phyloP scores from a whole-genome alignment of 2,888 invertebrate species.

The Aphrophora alni region DNA sequence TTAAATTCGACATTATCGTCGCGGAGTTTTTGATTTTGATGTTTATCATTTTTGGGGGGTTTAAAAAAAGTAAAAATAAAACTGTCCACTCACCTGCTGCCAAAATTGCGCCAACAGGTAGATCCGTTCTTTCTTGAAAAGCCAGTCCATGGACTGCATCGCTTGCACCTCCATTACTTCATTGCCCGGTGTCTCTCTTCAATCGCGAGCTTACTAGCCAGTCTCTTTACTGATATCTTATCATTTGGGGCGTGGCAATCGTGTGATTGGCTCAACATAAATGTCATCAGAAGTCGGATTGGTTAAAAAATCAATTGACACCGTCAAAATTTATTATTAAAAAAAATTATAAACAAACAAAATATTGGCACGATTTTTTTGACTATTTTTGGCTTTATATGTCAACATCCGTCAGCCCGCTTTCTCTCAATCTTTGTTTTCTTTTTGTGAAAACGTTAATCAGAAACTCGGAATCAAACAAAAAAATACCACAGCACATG shows the following conservation, averaged over 20 bases:
- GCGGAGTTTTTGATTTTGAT: not conserved
- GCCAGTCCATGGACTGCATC: conserved; percentile 96
- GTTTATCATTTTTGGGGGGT: not conserved
- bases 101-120: conserved; percentile 93
- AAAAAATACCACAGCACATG: not conserved
- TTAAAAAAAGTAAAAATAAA: conserved; percentile 25
- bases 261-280: conserved; percentile 5
- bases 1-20: not conserved
- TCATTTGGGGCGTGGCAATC: conserved; percentile 33
- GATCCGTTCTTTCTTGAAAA: conserved; percentile 94
- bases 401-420: not conserved
- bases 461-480: not conserved
- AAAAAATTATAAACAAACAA: no score
- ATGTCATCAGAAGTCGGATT: not conserved
- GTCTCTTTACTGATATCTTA: conserved; percentile 23
- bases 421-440: not conserved
- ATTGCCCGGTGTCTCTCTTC: conserved; percentile 20
- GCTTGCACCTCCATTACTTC: conserved; percentile 82
- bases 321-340: not conserved
- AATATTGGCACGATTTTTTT: not conserved
- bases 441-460: not conserved
- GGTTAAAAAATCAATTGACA: conserved; percentile 1
- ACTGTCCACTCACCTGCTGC: conserved; percentile 82
- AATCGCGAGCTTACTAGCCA: conserved; percentile 9
- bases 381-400: no score